Base-by-base conservation (phyloP, 1,140 invertebrate genomes). In the Plodia interpunctella region DNA sequence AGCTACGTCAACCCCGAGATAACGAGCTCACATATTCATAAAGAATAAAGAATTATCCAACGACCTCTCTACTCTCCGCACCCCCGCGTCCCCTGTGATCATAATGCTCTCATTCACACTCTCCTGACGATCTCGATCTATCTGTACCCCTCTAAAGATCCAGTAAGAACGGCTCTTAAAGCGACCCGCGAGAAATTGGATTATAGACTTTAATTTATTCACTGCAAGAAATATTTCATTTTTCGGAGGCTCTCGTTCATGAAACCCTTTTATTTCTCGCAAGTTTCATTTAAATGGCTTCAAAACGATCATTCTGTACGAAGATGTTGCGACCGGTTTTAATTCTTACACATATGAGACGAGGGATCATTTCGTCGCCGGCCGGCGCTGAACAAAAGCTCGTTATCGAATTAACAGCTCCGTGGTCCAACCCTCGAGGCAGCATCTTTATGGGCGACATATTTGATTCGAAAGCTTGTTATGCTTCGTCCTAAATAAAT, bases 21-120 rank as follows among this genome's bases (percentile, higher is more conserved):
- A 89, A 87, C 84, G 84, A 87, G 83, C 82, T 89, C 87, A 89
- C 83, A 89, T 87, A 87, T 87, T 89, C 86, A 88, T 88, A 88
- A 88, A 88, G 83, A 83, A 88, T 87, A 86, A 88, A 82, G 83
- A 89, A 87, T 87, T 87, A 88, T 85, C 80, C 82, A 73, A 80
- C 86, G 74, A 73, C 75, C 72, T 75, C 70, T 78, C 67, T 62
- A 70, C 73, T 65, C 72, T 58, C 76, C 74, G 65, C 71, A 52
- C 71, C 61, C 78, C 67, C 77, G 57, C 75, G 69, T 60, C 73
- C 69, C 70, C 66, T 66, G 65, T 65, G 69, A 73, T 84, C 71
- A 72, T 83, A 76, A 80, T 81, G 82, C 87, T 89, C 87, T 89
- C 82, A 84, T 87, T 85, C 87, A 87, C 84, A 89, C 87, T 87